Evolutionary conservation across 2,113 vertebrate species (phyloP).

Genomic region (Eonycteris spelaea): DNA sequence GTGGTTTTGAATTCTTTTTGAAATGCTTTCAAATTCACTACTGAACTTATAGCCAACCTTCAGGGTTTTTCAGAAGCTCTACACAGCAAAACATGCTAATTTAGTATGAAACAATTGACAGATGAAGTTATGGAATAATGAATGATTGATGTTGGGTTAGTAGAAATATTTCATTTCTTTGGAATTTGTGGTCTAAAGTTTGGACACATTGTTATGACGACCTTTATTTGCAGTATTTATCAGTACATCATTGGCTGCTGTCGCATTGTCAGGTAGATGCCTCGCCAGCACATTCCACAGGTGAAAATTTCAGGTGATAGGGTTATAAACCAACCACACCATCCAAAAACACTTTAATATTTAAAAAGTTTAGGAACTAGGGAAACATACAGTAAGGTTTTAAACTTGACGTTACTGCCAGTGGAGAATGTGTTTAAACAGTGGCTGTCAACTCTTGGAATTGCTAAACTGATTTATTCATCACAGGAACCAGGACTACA

Average conservation of each 20-base stretch:
- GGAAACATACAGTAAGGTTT: not conserved
- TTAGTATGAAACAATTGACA: not conserved
- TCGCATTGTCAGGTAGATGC: not conserved
- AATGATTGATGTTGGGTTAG: conserved; percentile 5
- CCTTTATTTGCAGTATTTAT: not conserved
- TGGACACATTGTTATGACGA: not conserved
- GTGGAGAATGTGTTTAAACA: conserved; percentile 23
- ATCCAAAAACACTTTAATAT: not conserved
- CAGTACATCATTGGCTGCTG: not conserved
- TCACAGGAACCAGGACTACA: not conserved
- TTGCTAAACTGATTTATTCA: conserved; percentile 38
- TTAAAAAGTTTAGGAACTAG: not conserved
- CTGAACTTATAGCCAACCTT: not conserved
- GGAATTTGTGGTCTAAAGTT: not conserved
- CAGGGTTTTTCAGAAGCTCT: not conserved
- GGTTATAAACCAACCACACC: not conserved
- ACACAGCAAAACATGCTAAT: not conserved
- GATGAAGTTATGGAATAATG: not conserved
- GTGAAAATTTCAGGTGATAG: not conserved
- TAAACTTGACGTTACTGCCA: conserved; percentile 7
- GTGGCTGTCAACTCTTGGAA: not conserved
- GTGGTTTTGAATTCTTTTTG: conserved; percentile 41
- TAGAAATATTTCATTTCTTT: conserved; percentile 25
- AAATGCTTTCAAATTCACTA: conserved; percentile 26
- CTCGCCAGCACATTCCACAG: not conserved